Evolutionary conservation across 2,888 invertebrate genomes (phyloP).

Genomic region (Buathra laborator): DNA sequence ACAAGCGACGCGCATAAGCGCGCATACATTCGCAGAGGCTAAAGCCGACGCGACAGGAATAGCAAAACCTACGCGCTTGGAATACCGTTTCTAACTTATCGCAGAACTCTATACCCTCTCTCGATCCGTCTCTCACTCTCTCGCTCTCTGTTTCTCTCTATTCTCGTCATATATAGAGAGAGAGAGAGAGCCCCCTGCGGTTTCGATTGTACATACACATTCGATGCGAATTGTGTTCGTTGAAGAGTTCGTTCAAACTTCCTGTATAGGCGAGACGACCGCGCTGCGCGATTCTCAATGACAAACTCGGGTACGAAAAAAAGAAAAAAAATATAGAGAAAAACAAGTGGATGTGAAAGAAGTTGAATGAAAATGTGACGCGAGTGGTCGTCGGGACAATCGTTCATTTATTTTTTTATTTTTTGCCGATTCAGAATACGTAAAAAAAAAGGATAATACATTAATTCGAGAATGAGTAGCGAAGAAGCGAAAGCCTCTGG

Average conservation of each 20-base stretch:
- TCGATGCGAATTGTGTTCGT: slow-evolving; percentile 49
- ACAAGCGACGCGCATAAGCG: slow-evolving; percentile 38
- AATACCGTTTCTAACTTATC: slow-evolving; percentile 67
- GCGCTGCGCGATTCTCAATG: slow-evolving; percentile 38
- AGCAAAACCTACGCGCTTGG: slow-evolving; percentile 66
- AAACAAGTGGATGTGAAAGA: slow-evolving; percentile 6
- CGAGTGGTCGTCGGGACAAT: background rate
- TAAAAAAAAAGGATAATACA: background rate
- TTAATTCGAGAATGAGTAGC: background rate
- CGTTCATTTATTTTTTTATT: background rate
- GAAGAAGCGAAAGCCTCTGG: background rate
- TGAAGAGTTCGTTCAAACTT: slow-evolving; percentile 40
- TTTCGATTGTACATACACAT: slow-evolving; percentile 49
- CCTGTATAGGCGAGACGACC: slow-evolving; percentile 16
- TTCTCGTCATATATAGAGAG: slow-evolving; percentile 19
- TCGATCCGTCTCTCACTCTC: slow-evolving; percentile 15
- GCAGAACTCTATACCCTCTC: slow-evolving; percentile 47
- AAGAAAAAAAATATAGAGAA: background rate
- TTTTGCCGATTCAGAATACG: no score
- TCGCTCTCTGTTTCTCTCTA: slow-evolving; percentile 28
- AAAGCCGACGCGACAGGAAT: slow-evolving; percentile 65
- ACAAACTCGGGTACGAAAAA: slow-evolving; percentile 35
- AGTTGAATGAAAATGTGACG: slow-evolving; percentile 46
- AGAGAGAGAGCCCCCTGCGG: slow-evolving; percentile 2
- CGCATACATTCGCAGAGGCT: slow-evolving; percentile 51